Base-by-base conservation (phyloP, 2,797 vertebrate species). In the Sebastolobus altivelis region DNA sequence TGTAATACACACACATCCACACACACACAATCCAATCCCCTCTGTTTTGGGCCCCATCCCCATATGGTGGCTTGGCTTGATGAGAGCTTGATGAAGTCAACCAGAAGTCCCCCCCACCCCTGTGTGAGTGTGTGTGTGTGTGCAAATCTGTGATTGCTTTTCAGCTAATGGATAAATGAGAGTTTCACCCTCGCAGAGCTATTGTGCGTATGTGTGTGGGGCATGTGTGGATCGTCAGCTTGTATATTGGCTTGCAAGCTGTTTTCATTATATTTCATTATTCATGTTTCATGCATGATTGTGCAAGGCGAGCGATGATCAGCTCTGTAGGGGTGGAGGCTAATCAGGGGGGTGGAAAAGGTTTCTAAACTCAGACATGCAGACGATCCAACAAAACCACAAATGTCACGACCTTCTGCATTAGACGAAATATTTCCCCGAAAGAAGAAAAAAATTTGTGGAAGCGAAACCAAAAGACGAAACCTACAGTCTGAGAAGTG, bases 51-150 rank as follows among this genome's bases (percentile, higher is more conserved):
- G 91, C 89, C 92, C 92, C 91, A 92, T 91, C 91, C 90, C 95
- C 95, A 95, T 95, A 95, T 95, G 95, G 89, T 95, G 87, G 92
- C 86, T 91, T 92, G 93, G 91, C 93, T 94, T 94, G 92, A 95
- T 95, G 93, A 94, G 92, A 78, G 89, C 94, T 95, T 95, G 93
- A 94, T 95, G 94, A 94, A 94, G 88, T 89, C 88, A 94, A 94
- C 87, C 91, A 90, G 90, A 95, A 94, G 90, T 82, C 84, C 89
- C 89, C 89, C 83, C 75, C 61, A 46, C 77, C 49, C 81, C 75
- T 35, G 1, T 37, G 61, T 69, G 72, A 63, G 84, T 38, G 52
- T 56, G 63, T 59, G 54, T 31, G 40, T n/a, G 1, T 25, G 60
- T 66, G 65, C 62, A 83, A 85, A 90, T 91, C 69, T 82, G 82